Percentiles rank a stretch among this genome's conserved stretches.
Evolutionary conservation across 2,797 vertebrate genomes (phyloP).

Genomic region (Micromesistius poutassou): DNA sequence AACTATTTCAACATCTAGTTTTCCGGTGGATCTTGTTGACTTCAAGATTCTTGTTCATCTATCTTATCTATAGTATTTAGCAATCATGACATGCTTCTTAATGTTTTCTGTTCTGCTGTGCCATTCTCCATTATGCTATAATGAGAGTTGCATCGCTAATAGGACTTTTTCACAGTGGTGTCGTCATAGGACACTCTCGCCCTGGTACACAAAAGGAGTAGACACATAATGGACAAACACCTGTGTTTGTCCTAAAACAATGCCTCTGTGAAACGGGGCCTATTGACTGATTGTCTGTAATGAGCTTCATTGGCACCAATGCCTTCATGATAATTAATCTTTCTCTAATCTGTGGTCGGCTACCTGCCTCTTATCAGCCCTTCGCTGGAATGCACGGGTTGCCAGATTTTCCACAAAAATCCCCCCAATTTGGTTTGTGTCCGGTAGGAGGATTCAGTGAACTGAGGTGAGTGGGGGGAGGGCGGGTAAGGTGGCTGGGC

Average conservation of each 20-base stretch:
- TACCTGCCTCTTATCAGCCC: constrained; percentile 4
- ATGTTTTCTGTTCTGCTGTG: too few species aligned
- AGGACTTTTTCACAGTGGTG: neutral
- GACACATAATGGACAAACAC: neutral
- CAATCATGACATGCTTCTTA: neutral
- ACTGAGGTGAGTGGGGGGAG: neutral
- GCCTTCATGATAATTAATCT: neutral
- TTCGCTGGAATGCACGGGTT: constrained; percentile 13
- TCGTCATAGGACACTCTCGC: too few species aligned
- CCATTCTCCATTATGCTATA: neutral
- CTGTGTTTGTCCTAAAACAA: neutral
- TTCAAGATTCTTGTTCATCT: neutral
- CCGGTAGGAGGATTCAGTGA: constrained; percentile 2
- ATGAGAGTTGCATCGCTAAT: neutral
- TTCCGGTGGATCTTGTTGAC: neutral
- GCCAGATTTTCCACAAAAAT: neutral
- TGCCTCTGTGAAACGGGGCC: neutral
- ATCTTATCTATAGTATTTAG: neutral
- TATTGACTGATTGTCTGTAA: neutral
- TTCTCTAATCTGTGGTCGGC: neutral
- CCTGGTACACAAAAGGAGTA: neutral
- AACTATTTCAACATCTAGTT: neutral
- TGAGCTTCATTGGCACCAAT: neutral
- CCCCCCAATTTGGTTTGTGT: neutral
- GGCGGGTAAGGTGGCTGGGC: neutral